phyloP scores from a whole-genome alignment of 2,888 invertebrate species.

The Ligdia adustata region DNA sequence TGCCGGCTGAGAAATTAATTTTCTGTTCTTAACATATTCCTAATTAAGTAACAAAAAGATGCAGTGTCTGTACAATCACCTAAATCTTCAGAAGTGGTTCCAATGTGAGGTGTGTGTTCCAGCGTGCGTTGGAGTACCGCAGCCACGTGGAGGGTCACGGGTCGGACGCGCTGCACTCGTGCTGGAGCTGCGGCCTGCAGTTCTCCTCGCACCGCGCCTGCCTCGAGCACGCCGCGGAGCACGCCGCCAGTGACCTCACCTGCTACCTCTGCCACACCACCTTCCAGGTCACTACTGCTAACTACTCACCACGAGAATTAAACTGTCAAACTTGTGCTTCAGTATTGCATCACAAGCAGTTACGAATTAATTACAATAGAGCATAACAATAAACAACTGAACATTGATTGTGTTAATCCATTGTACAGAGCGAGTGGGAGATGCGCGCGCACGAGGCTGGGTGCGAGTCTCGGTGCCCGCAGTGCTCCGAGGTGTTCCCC shows the following conservation, averaged over 20 bases:
- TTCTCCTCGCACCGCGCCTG: slow-evolving; percentile 47
- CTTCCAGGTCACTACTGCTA: slow-evolving; percentile 42
- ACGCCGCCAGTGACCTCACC: slow-evolving; percentile 19
- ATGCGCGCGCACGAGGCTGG: slow-evolving; percentile 47
- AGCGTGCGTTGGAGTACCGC: slow-evolving; percentile 61
- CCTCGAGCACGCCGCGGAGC: slow-evolving; percentile 45
- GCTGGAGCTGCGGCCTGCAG: slow-evolving; percentile 76
- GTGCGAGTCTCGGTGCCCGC: slow-evolving; percentile 36
- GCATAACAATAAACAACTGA: too few relatives aligned
- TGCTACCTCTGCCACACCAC: slow-evolving; percentile 56
- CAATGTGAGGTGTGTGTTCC: slow-evolving; percentile 4
- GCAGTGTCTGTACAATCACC: too few relatives aligned
- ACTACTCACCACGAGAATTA: too few relatives aligned
- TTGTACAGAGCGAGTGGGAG: slow-evolving; percentile 42
- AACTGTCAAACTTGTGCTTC: too few relatives aligned
- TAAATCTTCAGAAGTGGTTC: too few relatives aligned
- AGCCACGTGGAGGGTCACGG: slow-evolving; percentile 55
- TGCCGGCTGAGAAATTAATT: too few relatives aligned
- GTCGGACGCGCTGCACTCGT: slow-evolving; percentile 59
- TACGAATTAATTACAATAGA: too few relatives aligned
- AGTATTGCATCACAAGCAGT: too few relatives aligned
- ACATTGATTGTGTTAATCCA: too few relatives aligned
- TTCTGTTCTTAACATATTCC: too few relatives aligned
- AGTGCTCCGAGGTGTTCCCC: slow-evolving; percentile 33
- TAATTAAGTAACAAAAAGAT: too few relatives aligned